phyloP scores from a whole-genome alignment of 2,888 invertebrate genomes.

The Drosophila anomalata region DNA sequence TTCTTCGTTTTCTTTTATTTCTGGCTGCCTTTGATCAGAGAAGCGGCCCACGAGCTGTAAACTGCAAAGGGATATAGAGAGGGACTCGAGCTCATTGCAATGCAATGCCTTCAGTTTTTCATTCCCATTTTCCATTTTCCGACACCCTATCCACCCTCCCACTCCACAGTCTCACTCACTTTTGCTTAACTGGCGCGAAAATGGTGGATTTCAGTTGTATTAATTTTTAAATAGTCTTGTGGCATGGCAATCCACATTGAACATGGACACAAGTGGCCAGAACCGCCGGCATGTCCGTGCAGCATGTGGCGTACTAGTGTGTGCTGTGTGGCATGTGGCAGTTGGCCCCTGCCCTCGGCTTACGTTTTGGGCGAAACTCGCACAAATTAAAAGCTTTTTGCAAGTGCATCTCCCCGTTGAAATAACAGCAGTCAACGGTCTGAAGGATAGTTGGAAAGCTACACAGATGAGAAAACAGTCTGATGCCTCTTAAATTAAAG shows the following conservation, averaged over 20 bases:
- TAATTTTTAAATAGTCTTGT: conserved; percentile 71
- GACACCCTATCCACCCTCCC: conserved; percentile 5
- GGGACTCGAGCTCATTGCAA: conserved; percentile 37
- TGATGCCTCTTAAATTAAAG: conserved; percentile 14
- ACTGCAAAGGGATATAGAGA: conserved; percentile 35
- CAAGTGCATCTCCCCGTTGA: conserved; percentile 18
- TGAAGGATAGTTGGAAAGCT: conserved; percentile 4
- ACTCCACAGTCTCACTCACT: background rate
- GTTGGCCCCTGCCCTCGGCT: conserved; percentile 33
- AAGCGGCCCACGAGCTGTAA: conserved; percentile 19
- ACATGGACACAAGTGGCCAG: conserved; percentile 14
- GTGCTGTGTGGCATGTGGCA: conserved; percentile 23
- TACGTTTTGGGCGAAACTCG: conserved; percentile 22
- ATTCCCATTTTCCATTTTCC: conserved; percentile 3
- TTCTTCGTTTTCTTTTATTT: conserved; percentile 19
- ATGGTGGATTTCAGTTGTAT: conserved; percentile 56
- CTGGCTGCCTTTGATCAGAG: conserved; percentile 54
- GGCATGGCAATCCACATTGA: conserved; percentile 34
- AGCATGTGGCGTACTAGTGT: conserved; percentile 18
- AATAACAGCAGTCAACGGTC: conserved; percentile 19
- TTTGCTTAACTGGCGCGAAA: conserved; percentile 63
- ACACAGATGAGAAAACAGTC: conserved; percentile 9
- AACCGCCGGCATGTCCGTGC: conserved; percentile 17
- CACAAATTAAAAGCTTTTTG: conserved; percentile 68
- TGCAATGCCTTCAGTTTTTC: conserved; percentile 19